phyloP scores from a whole-genome alignment of 1,140 invertebrate species.

The Drosophila parabipectinata region DNA sequence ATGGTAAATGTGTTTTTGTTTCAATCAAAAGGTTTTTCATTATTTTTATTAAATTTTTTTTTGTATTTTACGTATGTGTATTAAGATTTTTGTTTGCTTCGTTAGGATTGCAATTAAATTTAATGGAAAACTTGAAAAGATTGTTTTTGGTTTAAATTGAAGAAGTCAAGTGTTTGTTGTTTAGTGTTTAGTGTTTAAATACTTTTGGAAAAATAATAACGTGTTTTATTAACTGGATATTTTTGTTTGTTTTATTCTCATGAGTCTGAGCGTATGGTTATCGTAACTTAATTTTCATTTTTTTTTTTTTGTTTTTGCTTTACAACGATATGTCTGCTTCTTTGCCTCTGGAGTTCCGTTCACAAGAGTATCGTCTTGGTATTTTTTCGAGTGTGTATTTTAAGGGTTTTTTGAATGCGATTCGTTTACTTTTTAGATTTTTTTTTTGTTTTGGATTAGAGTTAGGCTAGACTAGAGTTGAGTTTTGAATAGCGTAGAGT shows the following conservation, averaged over 20 bases:
- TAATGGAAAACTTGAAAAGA: conserved; percentile 83
- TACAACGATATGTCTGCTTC: conserved; percentile 78
- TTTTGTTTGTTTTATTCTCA: conserved; percentile 28
- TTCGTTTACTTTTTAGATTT: conserved; percentile 11
- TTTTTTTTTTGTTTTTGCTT: conserved; percentile 21
- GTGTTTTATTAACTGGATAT: conserved; percentile 31
- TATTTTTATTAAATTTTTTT: conserved; percentile 36
- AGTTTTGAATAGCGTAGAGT: conserved; percentile 34
- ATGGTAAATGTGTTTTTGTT: conserved; percentile 39
- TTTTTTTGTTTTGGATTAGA: conserved; percentile 36
- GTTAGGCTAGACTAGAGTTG: conserved; percentile 40
- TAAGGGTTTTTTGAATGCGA: neutral
- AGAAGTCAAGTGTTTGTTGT: conserved; percentile 51
- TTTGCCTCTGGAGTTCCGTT: conserved; percentile 30
- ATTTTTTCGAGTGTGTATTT: conserved; percentile 15
- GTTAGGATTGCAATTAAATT: conserved; percentile 66
- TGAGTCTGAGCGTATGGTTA: conserved; percentile 13
- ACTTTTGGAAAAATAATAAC: conserved; percentile 27
- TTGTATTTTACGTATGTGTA: conserved; percentile 34
- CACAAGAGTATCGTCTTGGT: conserved; percentile 9
- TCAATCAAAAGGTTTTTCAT: conserved; percentile 23
- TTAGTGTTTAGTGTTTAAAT: conserved; percentile 18
- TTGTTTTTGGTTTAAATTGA: conserved; percentile 75
- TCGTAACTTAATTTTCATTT: conserved; percentile 12
- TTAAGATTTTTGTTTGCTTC: conserved; percentile 22